These are phyloP conservation scores for Oligia fasciuncula DNA, from an alignment of 2,888 invertebrate species.

Conservation along the genomic window DNA sequence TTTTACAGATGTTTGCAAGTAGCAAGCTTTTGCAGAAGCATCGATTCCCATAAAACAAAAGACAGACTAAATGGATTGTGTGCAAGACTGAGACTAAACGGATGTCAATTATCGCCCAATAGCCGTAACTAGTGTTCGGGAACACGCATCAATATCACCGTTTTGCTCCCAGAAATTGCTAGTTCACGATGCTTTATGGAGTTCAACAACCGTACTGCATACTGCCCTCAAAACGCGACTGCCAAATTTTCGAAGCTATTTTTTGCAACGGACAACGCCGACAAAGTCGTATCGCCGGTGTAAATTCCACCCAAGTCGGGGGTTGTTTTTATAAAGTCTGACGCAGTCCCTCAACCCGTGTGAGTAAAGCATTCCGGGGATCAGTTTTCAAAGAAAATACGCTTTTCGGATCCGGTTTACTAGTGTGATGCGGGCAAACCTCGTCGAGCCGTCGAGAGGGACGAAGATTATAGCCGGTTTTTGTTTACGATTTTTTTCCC, in stretches of 20 bases:
- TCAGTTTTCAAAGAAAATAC: constrained; percentile 82
- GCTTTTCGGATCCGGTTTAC: constrained; percentile 74
- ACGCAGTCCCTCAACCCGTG: constrained; percentile 69
- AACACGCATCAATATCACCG: constrained; percentile 21
- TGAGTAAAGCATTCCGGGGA: constrained; percentile 73
- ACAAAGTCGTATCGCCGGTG: constrained; percentile 34
- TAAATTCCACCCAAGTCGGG: constrained; percentile 46
- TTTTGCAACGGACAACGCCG: constrained; percentile 11
- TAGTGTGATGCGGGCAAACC: constrained; percentile 66
- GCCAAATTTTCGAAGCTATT: constrained; percentile 1
- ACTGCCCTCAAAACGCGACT: not conserved
- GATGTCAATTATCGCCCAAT: constrained; percentile 34
- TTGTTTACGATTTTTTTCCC: constrained; percentile 66
- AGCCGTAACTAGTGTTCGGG: constrained; percentile 11
- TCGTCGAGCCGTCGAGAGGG: constrained; percentile 70
- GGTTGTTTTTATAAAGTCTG: constrained; percentile 69
- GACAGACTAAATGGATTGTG: constrained; percentile 2
- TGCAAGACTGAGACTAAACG: constrained; percentile 21
- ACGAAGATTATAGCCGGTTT: constrained; percentile 70
- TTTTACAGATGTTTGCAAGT: not conserved
- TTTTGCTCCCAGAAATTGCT: constrained; percentile 11
- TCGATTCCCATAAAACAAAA: constrained; percentile 22
- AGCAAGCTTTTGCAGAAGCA: not conserved
- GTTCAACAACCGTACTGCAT: not conserved
- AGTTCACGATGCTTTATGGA: not conserved